phyloP scores from a whole-genome alignment of 2,888 invertebrate genomes.

The Sympetrum striolatum region DNA sequence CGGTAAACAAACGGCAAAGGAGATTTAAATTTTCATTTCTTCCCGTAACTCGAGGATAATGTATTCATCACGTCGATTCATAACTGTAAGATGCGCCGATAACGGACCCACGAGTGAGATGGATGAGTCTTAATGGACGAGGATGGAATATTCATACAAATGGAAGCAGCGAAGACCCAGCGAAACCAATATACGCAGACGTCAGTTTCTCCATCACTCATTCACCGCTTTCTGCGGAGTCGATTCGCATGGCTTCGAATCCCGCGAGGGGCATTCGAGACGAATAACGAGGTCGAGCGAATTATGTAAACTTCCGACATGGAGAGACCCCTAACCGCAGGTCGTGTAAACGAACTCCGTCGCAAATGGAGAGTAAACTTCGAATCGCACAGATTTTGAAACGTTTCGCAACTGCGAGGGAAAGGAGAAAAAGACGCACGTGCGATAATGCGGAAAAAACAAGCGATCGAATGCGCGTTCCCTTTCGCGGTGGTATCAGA shows the following conservation, averaged over 20 bases:
- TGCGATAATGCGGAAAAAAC: background rate
- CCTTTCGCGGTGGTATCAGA: constrained; percentile 30
- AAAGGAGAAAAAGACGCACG: background rate
- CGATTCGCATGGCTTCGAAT: background rate
- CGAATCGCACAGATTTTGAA: background rate
- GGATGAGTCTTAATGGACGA: background rate
- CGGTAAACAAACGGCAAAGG: too few relatives aligned
- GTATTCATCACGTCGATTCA: too few relatives aligned
- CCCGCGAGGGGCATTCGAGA: background rate
- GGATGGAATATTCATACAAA: background rate
- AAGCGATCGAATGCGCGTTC: background rate
- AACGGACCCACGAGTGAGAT: background rate
- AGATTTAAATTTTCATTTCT: too few relatives aligned
- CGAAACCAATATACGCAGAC: background rate
- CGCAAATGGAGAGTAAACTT: background rate
- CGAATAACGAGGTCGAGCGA: background rate
- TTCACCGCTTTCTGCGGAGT: background rate
- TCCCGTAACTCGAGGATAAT: too few relatives aligned
- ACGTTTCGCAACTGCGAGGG: background rate
- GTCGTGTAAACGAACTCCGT: background rate
- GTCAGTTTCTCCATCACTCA: background rate
- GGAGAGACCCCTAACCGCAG: background rate
- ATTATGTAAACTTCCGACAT: background rate
- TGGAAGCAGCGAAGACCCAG: background rate
- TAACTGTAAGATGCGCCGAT: background rate